Percentiles rank a stretch among this genome's conserved stretches.
phyloP scores from a whole-genome alignment of 2,113 vertebrate species.

The Charina bottae region DNA sequence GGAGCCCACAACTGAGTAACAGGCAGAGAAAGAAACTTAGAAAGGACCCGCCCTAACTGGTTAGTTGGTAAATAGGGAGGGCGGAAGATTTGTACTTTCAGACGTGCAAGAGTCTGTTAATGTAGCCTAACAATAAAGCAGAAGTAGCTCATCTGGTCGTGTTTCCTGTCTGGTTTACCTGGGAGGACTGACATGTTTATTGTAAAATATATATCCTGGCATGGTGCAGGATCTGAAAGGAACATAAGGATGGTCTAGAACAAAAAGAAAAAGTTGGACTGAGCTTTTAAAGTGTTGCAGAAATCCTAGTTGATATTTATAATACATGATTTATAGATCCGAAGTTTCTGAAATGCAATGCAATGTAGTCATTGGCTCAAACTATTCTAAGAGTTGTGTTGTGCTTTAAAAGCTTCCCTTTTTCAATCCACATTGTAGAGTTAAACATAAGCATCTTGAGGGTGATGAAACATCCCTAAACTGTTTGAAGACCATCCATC shows the following conservation, averaged over 20 bases:
- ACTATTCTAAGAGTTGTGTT: not conserved
- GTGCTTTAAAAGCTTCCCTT: not conserved
- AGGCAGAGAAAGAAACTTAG: no score
- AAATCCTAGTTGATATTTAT: accelerated
- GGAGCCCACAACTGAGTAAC: no score
- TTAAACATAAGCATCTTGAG: not conserved
- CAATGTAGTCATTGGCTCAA: not conserved
- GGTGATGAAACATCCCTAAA: not conserved
- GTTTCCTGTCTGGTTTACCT: no score
- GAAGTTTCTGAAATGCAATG: not conserved
- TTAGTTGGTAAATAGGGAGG: no score
- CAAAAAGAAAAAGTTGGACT: slow-evolving; percentile 20
- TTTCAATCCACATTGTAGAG: not conserved
- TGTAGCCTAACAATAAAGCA: no score
- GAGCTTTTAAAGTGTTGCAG: not conserved
- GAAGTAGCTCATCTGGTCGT: no score
- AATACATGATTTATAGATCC: not conserved
- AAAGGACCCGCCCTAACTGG: no score
- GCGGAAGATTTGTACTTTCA: no score
- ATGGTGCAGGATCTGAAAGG: slow-evolving; percentile 47
- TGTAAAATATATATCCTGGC: slow-evolving; percentile 33
- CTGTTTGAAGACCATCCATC: not conserved
- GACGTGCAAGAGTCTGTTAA: no score
- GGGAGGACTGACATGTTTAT: slow-evolving; percentile 12
- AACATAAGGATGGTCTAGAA: slow-evolving; percentile 42